Evolutionary conservation across 2,888 invertebrate species (phyloP).

Genomic region (Oxyscelio sp.): DNA sequence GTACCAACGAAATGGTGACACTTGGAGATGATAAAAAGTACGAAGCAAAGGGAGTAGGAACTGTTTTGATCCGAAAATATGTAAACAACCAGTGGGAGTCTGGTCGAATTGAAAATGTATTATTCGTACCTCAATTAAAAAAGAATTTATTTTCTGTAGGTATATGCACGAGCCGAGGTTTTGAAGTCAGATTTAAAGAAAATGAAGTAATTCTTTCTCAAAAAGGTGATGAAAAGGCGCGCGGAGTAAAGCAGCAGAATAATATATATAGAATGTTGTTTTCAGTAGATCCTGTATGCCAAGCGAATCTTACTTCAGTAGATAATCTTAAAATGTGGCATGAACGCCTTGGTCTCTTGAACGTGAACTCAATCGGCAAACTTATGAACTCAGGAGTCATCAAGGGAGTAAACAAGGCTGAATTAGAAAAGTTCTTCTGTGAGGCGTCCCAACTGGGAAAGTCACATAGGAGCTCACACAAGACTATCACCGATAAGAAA

Average conservation of each 20-base stretch:
- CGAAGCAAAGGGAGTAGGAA: conserved; percentile 65
- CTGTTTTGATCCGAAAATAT: conserved; percentile 62
- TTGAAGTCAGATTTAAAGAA: conserved; percentile 39
- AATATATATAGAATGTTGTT: conserved; percentile 68
- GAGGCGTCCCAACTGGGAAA: conserved; percentile 46
- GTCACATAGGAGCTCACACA: conserved; percentile 27
- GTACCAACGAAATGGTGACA: conserved; percentile 11
- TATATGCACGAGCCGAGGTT: conserved; percentile 61
- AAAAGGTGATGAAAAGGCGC: not conserved
- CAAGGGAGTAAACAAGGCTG: not conserved
- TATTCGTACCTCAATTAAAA: conserved; percentile 76
- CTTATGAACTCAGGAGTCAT: conserved; percentile 7
- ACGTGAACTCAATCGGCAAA: not conserved
- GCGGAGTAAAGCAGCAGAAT: conserved; percentile 57
- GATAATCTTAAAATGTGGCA: conserved; percentile 70
- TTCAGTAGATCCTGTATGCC: not conserved
- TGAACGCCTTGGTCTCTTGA: conserved; percentile 65
- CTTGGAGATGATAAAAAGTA: conserved; percentile 73
- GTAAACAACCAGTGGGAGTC: conserved; percentile 70
- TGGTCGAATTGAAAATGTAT: conserved; percentile 74
- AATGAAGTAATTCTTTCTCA: not conserved
- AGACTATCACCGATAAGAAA: too few species aligned
- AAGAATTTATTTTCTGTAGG: too few species aligned
- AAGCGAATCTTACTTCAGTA: conserved; percentile 47
- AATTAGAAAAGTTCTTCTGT: conserved; percentile 46